Conservation (phyloP, 2,888 invertebrate species). For the Anticlea derivata region DNA sequence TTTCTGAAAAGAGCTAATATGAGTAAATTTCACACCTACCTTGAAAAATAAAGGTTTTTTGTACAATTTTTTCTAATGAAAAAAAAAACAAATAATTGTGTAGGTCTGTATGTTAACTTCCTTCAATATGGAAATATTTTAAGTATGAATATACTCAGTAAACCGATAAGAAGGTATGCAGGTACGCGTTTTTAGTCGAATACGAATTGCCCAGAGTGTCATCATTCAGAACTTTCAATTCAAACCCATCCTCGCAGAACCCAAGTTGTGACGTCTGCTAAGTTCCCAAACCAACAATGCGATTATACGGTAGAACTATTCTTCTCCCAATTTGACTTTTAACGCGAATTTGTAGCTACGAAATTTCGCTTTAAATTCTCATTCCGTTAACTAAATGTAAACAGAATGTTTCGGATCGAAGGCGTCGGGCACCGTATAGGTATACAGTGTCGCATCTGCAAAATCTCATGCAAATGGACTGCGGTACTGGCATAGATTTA, state of each 20-base stretch:
- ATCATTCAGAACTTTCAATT: neutral
- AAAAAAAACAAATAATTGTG: too few species aligned
- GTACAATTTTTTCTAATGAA: too few species aligned
- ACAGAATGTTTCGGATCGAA: constrained; percentile 58
- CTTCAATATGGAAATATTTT: too few species aligned
- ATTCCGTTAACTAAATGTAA: constrained; percentile 78
- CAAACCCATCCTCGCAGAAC: neutral
- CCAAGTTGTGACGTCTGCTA: constrained; percentile 6
- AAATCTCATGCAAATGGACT: neutral
- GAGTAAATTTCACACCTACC: too few species aligned
- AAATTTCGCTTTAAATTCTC: constrained; percentile 75
- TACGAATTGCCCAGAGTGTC: neutral
- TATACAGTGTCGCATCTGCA: constrained; percentile 24
- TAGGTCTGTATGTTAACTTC: too few species aligned
- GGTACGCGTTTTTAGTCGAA: too few species aligned
- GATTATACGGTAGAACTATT: constrained; percentile 62
- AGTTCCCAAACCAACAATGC: constrained; percentile 28
- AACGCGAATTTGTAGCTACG: constrained; percentile 70
- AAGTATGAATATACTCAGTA: too few species aligned
- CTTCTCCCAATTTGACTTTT: constrained; percentile 53
- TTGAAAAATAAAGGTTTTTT: too few species aligned
- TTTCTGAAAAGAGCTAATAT: too few species aligned
- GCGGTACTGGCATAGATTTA: neutral
- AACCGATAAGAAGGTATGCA: too few species aligned
- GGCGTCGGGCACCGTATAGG: constrained; percentile 49